phyloP scores from a whole-genome alignment of 1,140 invertebrate genomes.

The Pseudomyrmex concolor region DNA sequence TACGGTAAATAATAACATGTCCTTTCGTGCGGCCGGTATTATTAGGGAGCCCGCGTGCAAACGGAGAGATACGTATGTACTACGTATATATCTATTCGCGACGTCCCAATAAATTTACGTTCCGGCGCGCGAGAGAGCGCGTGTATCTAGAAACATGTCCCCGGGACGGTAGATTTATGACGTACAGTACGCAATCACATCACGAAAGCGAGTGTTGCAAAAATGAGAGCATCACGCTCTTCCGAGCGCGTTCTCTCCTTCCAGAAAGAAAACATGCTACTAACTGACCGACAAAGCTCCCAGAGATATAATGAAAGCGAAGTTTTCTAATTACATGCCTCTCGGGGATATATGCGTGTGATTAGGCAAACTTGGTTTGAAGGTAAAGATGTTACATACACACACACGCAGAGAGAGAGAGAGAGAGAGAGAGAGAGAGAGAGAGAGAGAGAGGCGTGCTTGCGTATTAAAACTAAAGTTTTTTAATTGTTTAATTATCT shows the following conservation, averaged over 20 bases:
- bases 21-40: conserved; percentile 27
- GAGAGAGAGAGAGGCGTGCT: no score
- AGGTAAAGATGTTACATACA: no score
- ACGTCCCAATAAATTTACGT: conserved; percentile 33
- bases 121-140: background rate
- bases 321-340: no score
- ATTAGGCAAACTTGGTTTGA: no score
- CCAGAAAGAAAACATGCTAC: background rate
- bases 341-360: no score
- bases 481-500: no score
- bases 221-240: background rate
- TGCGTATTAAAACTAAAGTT: no score
- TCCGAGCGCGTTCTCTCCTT: background rate
- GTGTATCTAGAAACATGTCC: background rate
- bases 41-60: background rate
- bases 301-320: no score
- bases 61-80: background rate
- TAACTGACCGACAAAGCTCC: background rate
- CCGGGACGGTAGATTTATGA: conserved; percentile 27
- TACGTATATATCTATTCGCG: background rate
- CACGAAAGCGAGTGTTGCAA: background rate
- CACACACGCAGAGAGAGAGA: no score
- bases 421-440: no score
- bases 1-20: conserved; percentile 18
- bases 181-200: conserved; percentile 9